Evolutionary conservation across 2,888 invertebrate genomes (phyloP).

Genomic region (Caenorhabditis panamensis): DNA sequence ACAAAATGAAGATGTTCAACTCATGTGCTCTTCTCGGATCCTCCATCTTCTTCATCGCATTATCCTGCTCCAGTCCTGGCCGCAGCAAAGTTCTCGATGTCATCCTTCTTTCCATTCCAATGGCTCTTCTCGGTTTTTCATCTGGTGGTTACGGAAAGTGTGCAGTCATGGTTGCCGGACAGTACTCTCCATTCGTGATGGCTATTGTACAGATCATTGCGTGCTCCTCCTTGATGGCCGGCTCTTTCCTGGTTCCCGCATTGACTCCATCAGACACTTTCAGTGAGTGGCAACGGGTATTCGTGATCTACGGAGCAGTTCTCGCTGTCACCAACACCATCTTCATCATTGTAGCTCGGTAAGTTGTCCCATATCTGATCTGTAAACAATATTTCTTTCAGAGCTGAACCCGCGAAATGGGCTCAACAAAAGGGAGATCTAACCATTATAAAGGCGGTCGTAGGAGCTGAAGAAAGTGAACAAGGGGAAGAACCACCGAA

Average conservation of each 20-base stretch:
- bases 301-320: constrained; percentile 65
- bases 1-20: constrained; percentile 73
- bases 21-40: constrained; percentile 74
- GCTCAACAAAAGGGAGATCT: constrained; percentile 53
- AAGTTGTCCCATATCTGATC: neutral
- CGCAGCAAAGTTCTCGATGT: constrained; percentile 61
- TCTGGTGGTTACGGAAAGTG: constrained; percentile 74
- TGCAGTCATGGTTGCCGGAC: constrained; percentile 72
- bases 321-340: constrained; percentile 61
- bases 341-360: constrained; percentile 62
- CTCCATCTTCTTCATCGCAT: constrained; percentile 70
- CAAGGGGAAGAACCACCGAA: constrained; percentile 1
- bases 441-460: constrained; percentile 42
- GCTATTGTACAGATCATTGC: constrained; percentile 74
- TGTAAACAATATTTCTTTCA: constrained; percentile 15
- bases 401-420: constrained; percentile 66
- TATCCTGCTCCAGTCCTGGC: constrained; percentile 62
- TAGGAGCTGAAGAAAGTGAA: constrained; percentile 18
- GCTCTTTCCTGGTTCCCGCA: constrained; percentile 72
- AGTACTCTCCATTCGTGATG: constrained; percentile 74
- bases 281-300: constrained; percentile 67
- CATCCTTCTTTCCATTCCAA: constrained; percentile 64
- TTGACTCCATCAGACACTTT: constrained; percentile 68
- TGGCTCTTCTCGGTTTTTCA: constrained; percentile 73
- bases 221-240: constrained; percentile 66